Conservation (phyloP, 2,113 vertebrate genomes). For the Etheostoma spectabile region DNA sequence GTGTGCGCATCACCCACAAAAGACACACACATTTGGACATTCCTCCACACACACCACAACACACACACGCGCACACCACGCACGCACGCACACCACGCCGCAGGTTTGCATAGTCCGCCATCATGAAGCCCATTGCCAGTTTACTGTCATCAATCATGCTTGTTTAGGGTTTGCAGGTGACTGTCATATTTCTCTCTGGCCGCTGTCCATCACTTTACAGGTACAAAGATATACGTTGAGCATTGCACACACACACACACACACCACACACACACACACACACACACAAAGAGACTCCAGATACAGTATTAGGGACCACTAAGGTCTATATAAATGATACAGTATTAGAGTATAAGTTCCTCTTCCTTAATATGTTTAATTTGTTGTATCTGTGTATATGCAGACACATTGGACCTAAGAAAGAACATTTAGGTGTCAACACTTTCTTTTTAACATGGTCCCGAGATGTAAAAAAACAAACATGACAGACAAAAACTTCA, state of each 20-base stretch:
- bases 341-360: too few relatives aligned
- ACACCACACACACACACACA: too few relatives aligned
- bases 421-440: too few relatives aligned
- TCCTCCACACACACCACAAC: conserved; percentile 13
- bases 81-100: neutral
- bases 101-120: conserved; percentile 2
- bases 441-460: too few relatives aligned
- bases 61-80: conserved; percentile 3
- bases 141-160: conserved; percentile 59
- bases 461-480: too few relatives aligned
- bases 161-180: conserved; percentile 62
- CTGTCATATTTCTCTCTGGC: conserved; percentile 46
- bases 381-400: too few relatives aligned
- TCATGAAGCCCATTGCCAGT: conserved; percentile 68
- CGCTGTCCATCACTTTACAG: conserved; percentile 52
- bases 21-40: conserved; percentile 19
- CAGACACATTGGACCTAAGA: too few relatives aligned
- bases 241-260: conserved; percentile 34
- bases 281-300: too few relatives aligned
- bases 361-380: too few relatives aligned
- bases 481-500: too few relatives aligned
- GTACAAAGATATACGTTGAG: conserved; percentile 48
- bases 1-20: conserved; percentile 2
- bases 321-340: too few relatives aligned
- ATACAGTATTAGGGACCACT: too few relatives aligned